These are phyloP conservation scores for Synergus gifuensis DNA, from an alignment of 2,888 invertebrate species.

Conservation along the genomic window DNA sequence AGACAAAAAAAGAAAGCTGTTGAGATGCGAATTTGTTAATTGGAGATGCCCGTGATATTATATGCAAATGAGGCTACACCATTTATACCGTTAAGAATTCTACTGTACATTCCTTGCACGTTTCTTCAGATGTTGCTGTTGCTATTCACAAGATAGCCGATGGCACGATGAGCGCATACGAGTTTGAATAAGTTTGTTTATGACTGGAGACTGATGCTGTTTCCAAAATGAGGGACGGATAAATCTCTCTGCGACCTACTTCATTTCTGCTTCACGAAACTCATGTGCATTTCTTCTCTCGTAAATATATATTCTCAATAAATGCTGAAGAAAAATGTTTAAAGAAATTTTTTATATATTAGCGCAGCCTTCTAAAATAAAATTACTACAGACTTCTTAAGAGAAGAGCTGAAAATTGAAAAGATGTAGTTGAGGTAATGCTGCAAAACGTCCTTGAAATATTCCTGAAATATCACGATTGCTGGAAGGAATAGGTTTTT, in stretches of 20 bases:
- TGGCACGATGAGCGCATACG: slow-evolving; percentile 23
- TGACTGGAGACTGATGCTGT: slow-evolving; percentile 3
- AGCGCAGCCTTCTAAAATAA: not conserved
- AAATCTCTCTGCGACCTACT: slow-evolving; percentile 8
- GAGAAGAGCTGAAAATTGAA: too few relatives aligned
- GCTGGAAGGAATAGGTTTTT: slow-evolving; percentile 33
- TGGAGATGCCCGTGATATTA: slow-evolving; percentile 57
- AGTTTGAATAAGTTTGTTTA: slow-evolving; percentile 36
- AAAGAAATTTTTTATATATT: not conserved
- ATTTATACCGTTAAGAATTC: slow-evolving; percentile 58
- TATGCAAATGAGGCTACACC: slow-evolving; percentile 59
- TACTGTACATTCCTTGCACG: slow-evolving; percentile 34
- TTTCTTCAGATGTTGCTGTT: slow-evolving; percentile 35
- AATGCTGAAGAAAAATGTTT: not conserved
- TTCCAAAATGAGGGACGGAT: slow-evolving; percentile 8
- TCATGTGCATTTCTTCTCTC: not conserved
- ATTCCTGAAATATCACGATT: slow-evolving; percentile 41
- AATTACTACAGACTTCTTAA: not conserved
- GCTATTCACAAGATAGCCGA: slow-evolving; percentile 27
- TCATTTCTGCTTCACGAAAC: not conserved
- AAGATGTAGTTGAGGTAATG: not conserved
- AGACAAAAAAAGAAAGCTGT: not conserved
- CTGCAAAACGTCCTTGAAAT: slow-evolving; percentile 34
- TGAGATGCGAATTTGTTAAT: slow-evolving; percentile 52
- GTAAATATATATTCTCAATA: not conserved